Conservation (phyloP, 2,113 vertebrate species). For the Zosterops pallidus region DNA sequence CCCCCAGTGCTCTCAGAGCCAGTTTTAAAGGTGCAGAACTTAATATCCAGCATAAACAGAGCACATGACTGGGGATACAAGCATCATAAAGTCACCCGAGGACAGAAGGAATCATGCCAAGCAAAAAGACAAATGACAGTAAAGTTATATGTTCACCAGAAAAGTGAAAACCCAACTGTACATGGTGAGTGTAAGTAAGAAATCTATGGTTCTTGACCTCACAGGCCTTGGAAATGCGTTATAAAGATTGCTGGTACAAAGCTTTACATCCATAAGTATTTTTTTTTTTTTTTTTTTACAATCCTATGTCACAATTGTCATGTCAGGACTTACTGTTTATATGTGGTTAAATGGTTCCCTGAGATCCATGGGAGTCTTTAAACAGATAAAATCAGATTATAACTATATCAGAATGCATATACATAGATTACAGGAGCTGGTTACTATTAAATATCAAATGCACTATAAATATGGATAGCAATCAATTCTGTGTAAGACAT, state of each 20-base stretch:
- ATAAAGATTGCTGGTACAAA: neutral
- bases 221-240: neutral
- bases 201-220: neutral
- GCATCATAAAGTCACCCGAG: neutral
- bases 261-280: neutral
- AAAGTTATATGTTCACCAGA: neutral
- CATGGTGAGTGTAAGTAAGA: neutral
- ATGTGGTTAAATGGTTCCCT: neutral
- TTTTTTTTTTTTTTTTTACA: neutral
- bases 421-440: neutral
- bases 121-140: neutral
- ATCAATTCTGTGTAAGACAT: neutral
- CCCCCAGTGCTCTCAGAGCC: rapidly evolving
- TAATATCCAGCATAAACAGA: neutral
- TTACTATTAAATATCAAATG: neutral
- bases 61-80: too few relatives aligned
- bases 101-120: neutral
- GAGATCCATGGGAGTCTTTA: neutral
- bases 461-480: neutral
- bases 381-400: neutral
- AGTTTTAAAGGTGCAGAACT: neutral
- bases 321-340: neutral
- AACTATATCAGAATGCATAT: neutral
- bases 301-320: too few relatives aligned
- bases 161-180: neutral